Base-by-base conservation (phyloP, 1,140 invertebrate species). In the Brachionus sp. region DNA sequence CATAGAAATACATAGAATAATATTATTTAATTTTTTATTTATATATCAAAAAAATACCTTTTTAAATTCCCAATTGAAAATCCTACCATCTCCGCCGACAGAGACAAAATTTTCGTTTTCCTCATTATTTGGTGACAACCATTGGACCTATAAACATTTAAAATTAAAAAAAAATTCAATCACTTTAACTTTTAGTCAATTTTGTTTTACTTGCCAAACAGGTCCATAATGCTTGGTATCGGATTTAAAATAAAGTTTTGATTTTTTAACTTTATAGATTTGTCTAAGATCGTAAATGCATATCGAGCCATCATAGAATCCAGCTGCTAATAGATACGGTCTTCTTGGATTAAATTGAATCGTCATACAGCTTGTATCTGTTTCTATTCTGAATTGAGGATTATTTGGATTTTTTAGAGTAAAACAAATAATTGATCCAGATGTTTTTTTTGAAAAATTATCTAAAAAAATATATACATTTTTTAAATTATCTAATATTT, bases 371-470 rank as follows among this genome's bases (percentile, higher is more conserved):
- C 94, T 94, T 46, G 93, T 93, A n/a, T 95, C 93, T 0, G 93
- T 93, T 9, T 88, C 84, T 85, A 92, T 93, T 37, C 93, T 92
- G 87, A 93, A 94, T 86, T 97, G 95, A 0, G 95, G 95, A 89
- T 92, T 95, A 0, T 94, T 95, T 0, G 95, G 94, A 90, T 97
- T 97, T 89, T 97, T 97, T 39, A 97, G 90, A 13, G 93, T 94
- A 88, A 93, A 97, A 37, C 96, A 90, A 85, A 95, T 94, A 1
- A 90, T 87, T 85, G 93, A 92, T 16, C 95, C 95, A 78, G 84
- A 85, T 91, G 86, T 86, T 84, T 93, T 92, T 86, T 93, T 93
- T 84, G 93, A 92, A 86, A 95, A 95, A 84, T 95, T 93, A 91
- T 95, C 94, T 90, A 85, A 80, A 84, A 35, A 50, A 83, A 44